Evolutionary conservation across 2,797 vertebrate species (phyloP), one percentile per base, ranked within the genome.

Genomic region (Ceyx erithaca): DNA sequence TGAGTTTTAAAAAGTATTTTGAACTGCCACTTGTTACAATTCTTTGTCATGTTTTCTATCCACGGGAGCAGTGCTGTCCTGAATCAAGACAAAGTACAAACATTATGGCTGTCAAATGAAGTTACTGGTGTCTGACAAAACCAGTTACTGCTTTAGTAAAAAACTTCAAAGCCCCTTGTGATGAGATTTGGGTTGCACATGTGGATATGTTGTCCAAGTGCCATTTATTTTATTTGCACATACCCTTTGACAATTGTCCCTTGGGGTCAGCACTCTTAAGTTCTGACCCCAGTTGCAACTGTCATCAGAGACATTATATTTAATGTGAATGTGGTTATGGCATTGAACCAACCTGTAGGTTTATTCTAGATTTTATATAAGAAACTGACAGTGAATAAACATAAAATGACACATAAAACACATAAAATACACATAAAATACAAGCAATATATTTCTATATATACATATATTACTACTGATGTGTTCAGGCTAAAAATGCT

Each of bases 31-130:
- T 72, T 76, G n/a, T 58, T 94, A 82, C 40, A 94, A 70, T 79
- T 40, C 51, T 82, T 77, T 55, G 64, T 92, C 63, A 35, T 87
- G 63, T 91, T 95, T 96, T 85, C 49, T 43, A 77, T 54, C 54
- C 85, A 61, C 89, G 28, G 85, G 67, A 94, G 92, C 87, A 96
- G 75, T 59, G 33, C 55, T 79, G 37, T 81, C 87, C 55, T 52
- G 89, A 93, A 96, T 95, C 77, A 96, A 91, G 87, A 92, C 90
- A 89, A 94, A 95, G 26, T 35, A 88, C 69, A 89, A 83, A 80
- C 51, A 77, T 93, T 96, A 86, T 2, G 26, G 66, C 73, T 95
- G 84, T 95, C 92, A 97, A 85, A 95, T 43, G 54, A 90, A 95
- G 81, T 81, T 94, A 81, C 85, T 23, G 3, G 19, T 25, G 73